Conservation (phyloP, 2,797 vertebrate species). For the Tenualosa thibaudeaui region DNA sequence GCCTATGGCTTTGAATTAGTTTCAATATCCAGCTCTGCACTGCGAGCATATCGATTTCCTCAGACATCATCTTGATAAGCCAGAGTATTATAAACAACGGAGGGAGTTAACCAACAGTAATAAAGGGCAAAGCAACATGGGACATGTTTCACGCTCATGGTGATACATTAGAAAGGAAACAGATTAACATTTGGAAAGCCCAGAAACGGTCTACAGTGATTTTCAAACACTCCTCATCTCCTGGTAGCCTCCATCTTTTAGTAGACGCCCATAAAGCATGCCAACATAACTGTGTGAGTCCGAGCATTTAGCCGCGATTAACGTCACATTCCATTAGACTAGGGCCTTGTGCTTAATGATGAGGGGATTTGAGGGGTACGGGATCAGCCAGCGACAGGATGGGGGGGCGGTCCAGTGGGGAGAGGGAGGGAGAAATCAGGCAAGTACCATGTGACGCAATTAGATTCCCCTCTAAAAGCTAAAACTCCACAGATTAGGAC, state of each 20-base stretch:
- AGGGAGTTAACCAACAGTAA: neutral
- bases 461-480: neutral
- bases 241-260: neutral
- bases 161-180: neutral
- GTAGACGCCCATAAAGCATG: neutral
- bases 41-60: neutral
- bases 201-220: neutral
- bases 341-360: neutral
- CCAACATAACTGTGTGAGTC: neutral
- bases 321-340: constrained; percentile 6
- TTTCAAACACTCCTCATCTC: neutral
- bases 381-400: neutral
- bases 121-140: neutral
- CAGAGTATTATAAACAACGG: neutral
- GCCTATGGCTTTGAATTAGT: neutral
- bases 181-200: neutral
- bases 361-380: constrained; percentile 1
- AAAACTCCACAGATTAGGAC: neutral
- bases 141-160: neutral
- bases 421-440: neutral
- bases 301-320: neutral
- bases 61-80: neutral
- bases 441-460: neutral
- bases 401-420: neutral
- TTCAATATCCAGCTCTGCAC: neutral